phyloP scores from a whole-genome alignment of 1,140 invertebrate genomes.

The Drosophila yakuba region DNA sequence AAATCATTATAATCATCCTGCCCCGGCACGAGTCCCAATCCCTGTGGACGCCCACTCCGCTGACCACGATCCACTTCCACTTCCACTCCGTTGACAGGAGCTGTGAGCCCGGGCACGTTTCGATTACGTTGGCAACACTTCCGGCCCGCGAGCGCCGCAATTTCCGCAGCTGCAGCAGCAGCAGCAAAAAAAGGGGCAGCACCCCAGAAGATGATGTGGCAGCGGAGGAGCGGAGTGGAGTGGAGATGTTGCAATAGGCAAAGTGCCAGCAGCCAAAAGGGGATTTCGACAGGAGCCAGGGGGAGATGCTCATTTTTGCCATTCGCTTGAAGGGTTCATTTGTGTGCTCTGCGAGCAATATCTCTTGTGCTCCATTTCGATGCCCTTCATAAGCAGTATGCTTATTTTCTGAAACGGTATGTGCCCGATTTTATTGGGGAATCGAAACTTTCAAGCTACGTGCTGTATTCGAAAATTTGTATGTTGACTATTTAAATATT shows the following conservation, averaged over 20 bases:
- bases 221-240: background rate
- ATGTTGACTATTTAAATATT: too few relatives aligned
- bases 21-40: background rate
- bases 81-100: constrained; percentile 49
- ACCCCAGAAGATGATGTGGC: constrained; percentile 23
- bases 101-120: constrained; percentile 54
- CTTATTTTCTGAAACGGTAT: background rate
- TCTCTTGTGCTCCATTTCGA: constrained; percentile 10
- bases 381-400: background rate
- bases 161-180: constrained; percentile 52
- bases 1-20: constrained; percentile 66
- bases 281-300: background rate
- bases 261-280: constrained; percentile 54
- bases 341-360: constrained; percentile 48
- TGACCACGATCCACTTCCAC: constrained; percentile 52
- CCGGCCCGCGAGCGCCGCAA: constrained; percentile 78
- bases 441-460: too few relatives aligned
- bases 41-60: background rate
- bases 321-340: constrained; percentile 74
- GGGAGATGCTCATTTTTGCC: constrained; percentile 54
- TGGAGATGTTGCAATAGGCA: constrained; percentile 55
- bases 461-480: too few relatives aligned
- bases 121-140: constrained; percentile 80
- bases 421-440: too few relatives aligned
- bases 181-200: constrained; percentile 16